Percentiles rank a stretch among this genome's conserved stretches.
These are phyloP conservation scores for Calliphora vomitoria DNA, from an alignment of 2,888 invertebrate genomes.

Conservation along the genomic window DNA sequence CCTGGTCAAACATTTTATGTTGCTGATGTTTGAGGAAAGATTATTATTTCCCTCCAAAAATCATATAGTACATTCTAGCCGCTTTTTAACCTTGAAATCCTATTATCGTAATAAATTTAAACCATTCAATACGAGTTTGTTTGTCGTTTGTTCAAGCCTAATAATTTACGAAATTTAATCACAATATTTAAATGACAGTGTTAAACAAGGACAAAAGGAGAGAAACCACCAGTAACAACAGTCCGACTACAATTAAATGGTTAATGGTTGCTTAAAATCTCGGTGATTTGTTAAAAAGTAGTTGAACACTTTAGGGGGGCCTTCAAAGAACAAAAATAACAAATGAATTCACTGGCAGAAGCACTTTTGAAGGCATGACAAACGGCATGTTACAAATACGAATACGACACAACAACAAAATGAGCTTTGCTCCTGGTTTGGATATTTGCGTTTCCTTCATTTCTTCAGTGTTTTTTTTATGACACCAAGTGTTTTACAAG, in stretches of 20 bases:
- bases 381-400: slow-evolving; percentile 50
- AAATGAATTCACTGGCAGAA: slow-evolving; percentile 49
- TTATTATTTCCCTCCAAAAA: too few relatives aligned
- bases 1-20: too few relatives aligned
- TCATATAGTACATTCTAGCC: too few relatives aligned
- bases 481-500: slow-evolving; percentile 44
- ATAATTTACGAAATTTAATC: slow-evolving; percentile 48
- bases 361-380: slow-evolving; percentile 67
- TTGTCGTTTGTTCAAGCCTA: not conserved
- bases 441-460: slow-evolving; percentile 21
- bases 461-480: not conserved
- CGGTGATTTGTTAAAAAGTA: slow-evolving; percentile 50
- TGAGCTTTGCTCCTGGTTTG: slow-evolving; percentile 34
- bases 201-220: slow-evolving; percentile 47
- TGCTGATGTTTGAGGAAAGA: too few relatives aligned
- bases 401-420: slow-evolving; percentile 22
- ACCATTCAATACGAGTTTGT: not conserved
- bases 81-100: slow-evolving; percentile 38
- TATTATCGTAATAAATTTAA: not conserved
- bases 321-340: slow-evolving; percentile 23
- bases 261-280: slow-evolving; percentile 43
- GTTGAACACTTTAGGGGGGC: slow-evolving; percentile 65
- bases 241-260: slow-evolving; percentile 33
- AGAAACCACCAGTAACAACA: not conserved
- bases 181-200: slow-evolving; percentile 63